Base-by-base conservation (phyloP, 2,888 invertebrate genomes). In the Herminia tarsipennalis region DNA sequence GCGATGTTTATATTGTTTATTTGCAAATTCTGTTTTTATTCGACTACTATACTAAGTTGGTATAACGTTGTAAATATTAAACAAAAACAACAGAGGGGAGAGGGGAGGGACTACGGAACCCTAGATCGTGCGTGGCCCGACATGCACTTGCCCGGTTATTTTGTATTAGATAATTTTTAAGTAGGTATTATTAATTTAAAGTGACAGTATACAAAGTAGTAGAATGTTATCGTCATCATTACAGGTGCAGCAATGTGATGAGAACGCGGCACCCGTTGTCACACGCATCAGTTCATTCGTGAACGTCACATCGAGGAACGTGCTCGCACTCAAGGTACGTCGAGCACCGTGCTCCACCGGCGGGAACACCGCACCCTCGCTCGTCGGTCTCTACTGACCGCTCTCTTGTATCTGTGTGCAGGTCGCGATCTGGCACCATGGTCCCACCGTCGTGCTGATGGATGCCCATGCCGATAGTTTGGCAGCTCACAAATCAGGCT, bases 401-500 rank as follows among this genome's bases (percentile, higher is more conserved):
- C n/a, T 1, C 12, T n/a, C n/a, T n/a, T 34, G 9, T 16, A 9
- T 16, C 14, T 13, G 17, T 39, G 41, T 22, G 4, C 70, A 88
- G 87, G 68, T 84, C 38, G 86, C 88, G 14, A 86, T 89, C 47
- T 58, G 70, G 32, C 66, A 65, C 6, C 78, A 85, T 62, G 81
- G 82, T 4, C 89, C 89, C 2, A 72, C 78, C 3, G 86, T 89
- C n/a, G 82, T 90, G 22, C 71, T 86, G 41, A 66, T 89, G 27
- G 84, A 88, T 59, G 73, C 69, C 2, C 40, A 62, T 3, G 44
- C 76, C 12, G 65, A 78, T 33, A 79, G 78, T 51, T 83, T 89
- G 62, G 39, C 59, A 1, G 60, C 57, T 18, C 76, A 86, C 74
- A 79, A 74, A 50, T 65, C 55, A 5, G 82, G 82, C 2, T 82